phyloP scores from a whole-genome alignment of 2,888 invertebrate genomes.

The Deilephila elpenor region DNA sequence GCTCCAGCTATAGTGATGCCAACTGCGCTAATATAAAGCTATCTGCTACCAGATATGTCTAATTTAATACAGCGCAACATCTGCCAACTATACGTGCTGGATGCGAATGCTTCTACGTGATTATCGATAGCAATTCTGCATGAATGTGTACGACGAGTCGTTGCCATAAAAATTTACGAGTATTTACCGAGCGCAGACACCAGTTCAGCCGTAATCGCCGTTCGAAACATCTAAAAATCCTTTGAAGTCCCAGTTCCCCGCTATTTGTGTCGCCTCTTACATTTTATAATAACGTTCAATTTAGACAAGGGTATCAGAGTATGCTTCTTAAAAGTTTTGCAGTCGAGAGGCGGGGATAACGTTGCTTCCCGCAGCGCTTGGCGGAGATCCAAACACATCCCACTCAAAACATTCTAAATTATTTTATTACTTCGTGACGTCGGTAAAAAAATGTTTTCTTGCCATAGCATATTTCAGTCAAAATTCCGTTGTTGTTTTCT shows the following conservation, averaged over 20 bases:
- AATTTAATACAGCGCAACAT: constrained; percentile 59
- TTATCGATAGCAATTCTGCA: constrained; percentile 41
- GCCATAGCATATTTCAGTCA: constrained; percentile 20
- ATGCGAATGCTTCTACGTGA: constrained; percentile 41
- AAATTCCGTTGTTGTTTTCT: constrained; percentile 15
- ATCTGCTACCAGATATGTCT: constrained; percentile 49
- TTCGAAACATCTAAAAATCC: constrained; percentile 61
- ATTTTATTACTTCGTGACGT: constrained; percentile 69
- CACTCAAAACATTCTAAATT: constrained; percentile 65
- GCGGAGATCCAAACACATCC: constrained; percentile 60
- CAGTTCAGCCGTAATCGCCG: constrained; percentile 56
- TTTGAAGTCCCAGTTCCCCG: constrained; percentile 46
- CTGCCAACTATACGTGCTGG: constrained; percentile 50
- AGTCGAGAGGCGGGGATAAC: constrained; percentile 56
- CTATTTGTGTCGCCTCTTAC: constrained; percentile 56
- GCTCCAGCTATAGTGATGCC: constrained; percentile 43
- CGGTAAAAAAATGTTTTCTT: constrained; percentile 36
- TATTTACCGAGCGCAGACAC: constrained; percentile 45
- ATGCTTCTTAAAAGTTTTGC: constrained; percentile 65
- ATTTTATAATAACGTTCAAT: constrained; percentile 66
- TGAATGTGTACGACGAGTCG: constrained; percentile 45
- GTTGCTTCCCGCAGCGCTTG: constrained; percentile 61
- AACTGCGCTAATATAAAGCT: constrained; percentile 51
- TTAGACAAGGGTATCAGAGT: constrained; percentile 62
- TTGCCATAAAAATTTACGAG: constrained; percentile 63